These are phyloP conservation scores for Chrysoperla carnea DNA, from an alignment of 1,140 invertebrate genomes.

Conservation along the genomic window DNA sequence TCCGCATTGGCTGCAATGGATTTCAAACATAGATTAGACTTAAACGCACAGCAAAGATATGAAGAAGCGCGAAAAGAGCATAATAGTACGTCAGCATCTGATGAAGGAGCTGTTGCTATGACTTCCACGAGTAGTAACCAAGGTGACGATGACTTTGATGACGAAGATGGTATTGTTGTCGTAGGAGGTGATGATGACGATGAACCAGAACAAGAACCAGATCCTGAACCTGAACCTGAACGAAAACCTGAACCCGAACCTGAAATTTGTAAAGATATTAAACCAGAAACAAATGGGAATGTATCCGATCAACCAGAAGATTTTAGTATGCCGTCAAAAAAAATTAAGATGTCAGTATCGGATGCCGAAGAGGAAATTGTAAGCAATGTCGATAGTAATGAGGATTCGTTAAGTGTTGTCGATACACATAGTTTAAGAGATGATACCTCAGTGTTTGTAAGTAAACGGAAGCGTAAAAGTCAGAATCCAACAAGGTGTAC, in stretches of 20 bases:
- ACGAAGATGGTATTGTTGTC: slow-evolving; percentile 41
- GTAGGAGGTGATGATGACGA: slow-evolving; percentile 43
- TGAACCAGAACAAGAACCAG: slow-evolving; percentile 24
- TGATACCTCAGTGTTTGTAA: slow-evolving; percentile 24
- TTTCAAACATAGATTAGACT: slow-evolving; percentile 45
- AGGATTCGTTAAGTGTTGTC: slow-evolving; percentile 42
- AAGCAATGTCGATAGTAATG: slow-evolving; percentile 54
- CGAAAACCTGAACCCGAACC: too few species aligned
- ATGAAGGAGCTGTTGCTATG: slow-evolving; percentile 21
- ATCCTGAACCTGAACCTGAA: slow-evolving; percentile 3
- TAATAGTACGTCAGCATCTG: slow-evolving; percentile 20
- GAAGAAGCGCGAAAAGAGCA: slow-evolving; percentile 21
- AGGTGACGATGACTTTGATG: slow-evolving; percentile 29
- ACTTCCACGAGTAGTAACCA: slow-evolving; percentile 22
- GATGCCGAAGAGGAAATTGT: slow-evolving; percentile 45
- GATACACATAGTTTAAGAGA: slow-evolving; percentile 32
- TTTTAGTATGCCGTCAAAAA: slow-evolving; percentile 42
- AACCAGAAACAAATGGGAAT: slow-evolving; percentile 10
- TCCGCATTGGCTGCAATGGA: slow-evolving; percentile 39
- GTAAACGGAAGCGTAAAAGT: slow-evolving; percentile 73
- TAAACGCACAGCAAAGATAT: slow-evolving; percentile 25
- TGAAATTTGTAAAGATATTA: too few species aligned
- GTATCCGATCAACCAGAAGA: slow-evolving; percentile 40
- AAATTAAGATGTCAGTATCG: slow-evolving; percentile 34
- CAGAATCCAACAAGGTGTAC: slow-evolving; percentile 78